Base-by-base conservation (phyloP, 2,797 vertebrate genomes). In the Champsocephalus gunnari region DNA sequence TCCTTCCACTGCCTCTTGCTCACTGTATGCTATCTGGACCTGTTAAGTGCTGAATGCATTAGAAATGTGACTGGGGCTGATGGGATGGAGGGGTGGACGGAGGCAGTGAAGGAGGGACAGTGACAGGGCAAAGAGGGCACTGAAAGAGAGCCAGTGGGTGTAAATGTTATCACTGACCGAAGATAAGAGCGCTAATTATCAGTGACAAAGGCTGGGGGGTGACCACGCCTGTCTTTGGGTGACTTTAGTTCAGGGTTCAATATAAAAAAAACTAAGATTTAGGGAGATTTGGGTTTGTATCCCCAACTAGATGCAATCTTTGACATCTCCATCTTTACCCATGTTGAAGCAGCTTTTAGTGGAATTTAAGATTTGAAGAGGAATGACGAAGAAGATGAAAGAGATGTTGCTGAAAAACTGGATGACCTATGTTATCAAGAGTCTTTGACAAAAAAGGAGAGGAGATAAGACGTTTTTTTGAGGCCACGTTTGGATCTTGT, bases 171-270 rank as follows among this genome's bases (percentile, higher is more conserved):
- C 93, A 60, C 41, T 14, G 75, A 77, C 82, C 4, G 67, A 59
- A 64, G 91, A 94, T 94, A 93, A 92, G 86, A 56, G 51, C 71
- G 80, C 86, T 93, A 94, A 95, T 95, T 93, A 94, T 88, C 83
- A 80, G 80, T 58, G 86, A 92, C 89, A 92, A 92, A 88, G 86
- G 77, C 74, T 17, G 3, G 41, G 66, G 41, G 75, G 82, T 65
- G 87, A 81, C 82, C 72, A 76, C 57, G 44, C 71, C 76, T 72
- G 74, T 45, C 81, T 80, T 82, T 58, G 21, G 67, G 59, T 57
- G 65, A 73, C 70, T 83, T 76, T 68, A 56, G 77, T 16, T 48
- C 70, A 87, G 53, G 56, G 87, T 85, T 90, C 86, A 79, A 17
- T 71, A 17, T 71, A 75, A 78, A 72, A 70, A 4, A 72, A 79